Evolutionary conservation across 2,113 vertebrate species (phyloP).

Genomic region (Microcebus lehilahytsara): DNA sequence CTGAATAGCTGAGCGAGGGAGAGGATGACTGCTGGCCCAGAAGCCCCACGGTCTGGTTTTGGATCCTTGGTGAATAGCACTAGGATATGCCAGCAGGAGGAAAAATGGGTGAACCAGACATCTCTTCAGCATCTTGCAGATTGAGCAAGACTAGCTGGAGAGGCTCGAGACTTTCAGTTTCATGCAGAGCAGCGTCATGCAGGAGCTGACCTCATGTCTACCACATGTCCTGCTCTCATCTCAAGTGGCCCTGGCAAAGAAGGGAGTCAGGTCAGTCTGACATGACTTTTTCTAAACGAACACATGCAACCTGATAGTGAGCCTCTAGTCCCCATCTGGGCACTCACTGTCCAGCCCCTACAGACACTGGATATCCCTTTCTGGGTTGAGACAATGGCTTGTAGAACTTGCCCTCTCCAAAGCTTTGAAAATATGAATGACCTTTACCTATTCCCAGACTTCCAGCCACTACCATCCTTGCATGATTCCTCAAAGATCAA

Average conservation of each 20-base stretch:
- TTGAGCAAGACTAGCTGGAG: background rate
- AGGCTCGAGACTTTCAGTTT: background rate
- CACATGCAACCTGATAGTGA: background rate
- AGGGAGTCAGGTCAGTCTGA: constrained; percentile 45
- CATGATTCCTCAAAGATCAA: background rate
- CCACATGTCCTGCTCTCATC: background rate
- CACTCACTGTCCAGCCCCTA: background rate
- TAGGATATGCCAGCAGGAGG: background rate
- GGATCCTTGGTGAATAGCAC: background rate
- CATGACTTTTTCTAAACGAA: background rate
- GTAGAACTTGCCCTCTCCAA: background rate
- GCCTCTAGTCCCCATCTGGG: background rate
- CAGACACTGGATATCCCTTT: background rate
- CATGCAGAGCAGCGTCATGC: background rate
- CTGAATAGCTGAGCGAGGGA: background rate
- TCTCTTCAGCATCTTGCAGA: background rate
- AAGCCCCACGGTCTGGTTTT: background rate
- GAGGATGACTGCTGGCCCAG: background rate
- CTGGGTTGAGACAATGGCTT: background rate
- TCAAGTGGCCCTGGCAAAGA: background rate
- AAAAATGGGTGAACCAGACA: background rate
- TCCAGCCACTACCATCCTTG: background rate
- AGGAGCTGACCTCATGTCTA: background rate
- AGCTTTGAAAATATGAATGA: constrained; percentile 31
- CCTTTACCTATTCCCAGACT: background rate